Evolutionary conservation across 2,888 invertebrate genomes (phyloP).

Genomic region (Fragum fragum): DNA sequence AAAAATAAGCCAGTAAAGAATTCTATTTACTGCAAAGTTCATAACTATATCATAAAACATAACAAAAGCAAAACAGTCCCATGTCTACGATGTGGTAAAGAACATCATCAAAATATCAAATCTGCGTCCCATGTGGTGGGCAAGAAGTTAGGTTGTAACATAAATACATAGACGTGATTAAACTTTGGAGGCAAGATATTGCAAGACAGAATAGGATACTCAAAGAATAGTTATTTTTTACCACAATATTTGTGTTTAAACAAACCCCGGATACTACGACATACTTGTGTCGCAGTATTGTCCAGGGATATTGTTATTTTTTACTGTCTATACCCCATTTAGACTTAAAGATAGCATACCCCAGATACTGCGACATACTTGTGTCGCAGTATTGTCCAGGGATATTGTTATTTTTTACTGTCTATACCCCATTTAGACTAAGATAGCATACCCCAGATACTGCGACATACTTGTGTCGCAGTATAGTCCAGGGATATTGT

Average conservation of each 20-base stretch:
- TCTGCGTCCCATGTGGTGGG: no score
- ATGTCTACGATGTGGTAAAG: conserved; percentile 22
- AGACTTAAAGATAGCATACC: no score
- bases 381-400: not conserved
- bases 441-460: conserved; percentile 5
- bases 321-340: not conserved
- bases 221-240: not conserved
- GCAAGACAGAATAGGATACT: not conserved
- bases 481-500: not conserved
- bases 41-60: conserved; percentile 12
- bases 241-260: not conserved
- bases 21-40: conserved; percentile 19
- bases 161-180: conserved; percentile 8
- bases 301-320: not conserved
- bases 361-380: conserved; percentile 1
- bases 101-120: no score
- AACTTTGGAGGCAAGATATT: conserved; percentile 4
- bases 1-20: conserved; percentile 27
- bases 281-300: not conserved
- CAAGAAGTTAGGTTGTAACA: conserved; percentile 20
- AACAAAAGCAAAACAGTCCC: conserved; percentile 28
- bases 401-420: not conserved
- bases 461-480: not conserved
- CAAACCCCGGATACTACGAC: conserved; percentile 14
- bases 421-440: not conserved